These are phyloP conservation scores for Epicampocera succincta DNA, from an alignment of 2,888 invertebrate species.

Conservation along the genomic window DNA sequence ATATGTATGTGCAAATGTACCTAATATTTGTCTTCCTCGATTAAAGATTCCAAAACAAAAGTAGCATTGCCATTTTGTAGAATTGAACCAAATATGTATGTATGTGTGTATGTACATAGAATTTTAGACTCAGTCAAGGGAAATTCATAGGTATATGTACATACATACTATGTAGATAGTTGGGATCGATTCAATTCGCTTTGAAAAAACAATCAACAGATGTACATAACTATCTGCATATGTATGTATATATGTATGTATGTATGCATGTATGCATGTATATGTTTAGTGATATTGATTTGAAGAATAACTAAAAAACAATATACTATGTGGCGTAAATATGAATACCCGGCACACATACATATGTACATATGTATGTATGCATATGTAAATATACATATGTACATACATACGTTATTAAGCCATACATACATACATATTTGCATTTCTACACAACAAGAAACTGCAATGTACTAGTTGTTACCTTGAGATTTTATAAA, in stretches of 20 bases:
- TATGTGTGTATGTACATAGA: no score
- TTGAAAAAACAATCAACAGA: no score
- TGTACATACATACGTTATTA: neutral
- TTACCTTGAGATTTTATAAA: constrained; percentile 68
- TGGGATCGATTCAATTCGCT: no score
- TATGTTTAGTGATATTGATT: constrained; percentile 45
- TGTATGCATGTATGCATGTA: neutral
- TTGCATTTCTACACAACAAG: constrained; percentile 31
- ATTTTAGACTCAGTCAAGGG: no score
- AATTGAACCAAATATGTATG: no score
- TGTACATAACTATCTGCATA: neutral
- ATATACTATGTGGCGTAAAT: neutral
- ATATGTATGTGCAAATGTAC: no score
- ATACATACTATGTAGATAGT: neutral
- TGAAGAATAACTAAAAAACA: constrained; percentile 31
- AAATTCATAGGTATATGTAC: no score
- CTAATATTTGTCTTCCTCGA: no score
- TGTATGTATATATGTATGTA: neutral
- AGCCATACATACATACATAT: neutral
- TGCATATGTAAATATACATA: neutral
- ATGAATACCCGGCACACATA: neutral
- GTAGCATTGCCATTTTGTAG: no score
- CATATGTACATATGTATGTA: neutral
- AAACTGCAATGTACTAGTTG: constrained; percentile 41
- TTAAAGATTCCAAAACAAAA: no score